A percentile compares a stretch with the other conserved stretches of the same genome.
phyloP scores from a whole-genome alignment of 2,113 vertebrate genomes.

The Phyllostomus discolor region DNA sequence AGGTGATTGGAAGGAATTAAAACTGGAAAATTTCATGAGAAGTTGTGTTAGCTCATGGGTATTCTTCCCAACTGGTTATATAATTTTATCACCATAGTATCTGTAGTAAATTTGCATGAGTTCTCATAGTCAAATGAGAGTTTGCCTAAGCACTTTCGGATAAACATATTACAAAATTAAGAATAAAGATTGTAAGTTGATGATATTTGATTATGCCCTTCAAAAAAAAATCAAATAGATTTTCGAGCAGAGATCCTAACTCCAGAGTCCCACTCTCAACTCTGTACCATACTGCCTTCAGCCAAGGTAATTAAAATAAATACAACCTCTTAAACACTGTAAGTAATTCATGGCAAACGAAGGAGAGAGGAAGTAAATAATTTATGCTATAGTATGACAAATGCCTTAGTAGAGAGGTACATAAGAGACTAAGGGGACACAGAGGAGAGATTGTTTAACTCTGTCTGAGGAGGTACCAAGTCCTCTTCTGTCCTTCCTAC shows the following conservation, averaged over 20 bases:
- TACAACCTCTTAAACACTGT: neutral
- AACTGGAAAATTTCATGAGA: slow-evolving; percentile 27
- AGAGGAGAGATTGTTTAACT: neutral
- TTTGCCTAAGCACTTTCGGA: neutral
- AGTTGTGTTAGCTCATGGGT: neutral
- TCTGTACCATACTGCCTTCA: neutral
- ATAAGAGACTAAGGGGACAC: neutral
- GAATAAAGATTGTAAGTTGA: neutral
- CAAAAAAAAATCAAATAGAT: neutral
- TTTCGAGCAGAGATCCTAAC: neutral
- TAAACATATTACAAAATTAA: neutral
- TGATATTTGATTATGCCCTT: neutral
- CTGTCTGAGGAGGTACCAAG: neutral
- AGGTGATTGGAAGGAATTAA: slow-evolving; percentile 16
- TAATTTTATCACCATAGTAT: neutral
- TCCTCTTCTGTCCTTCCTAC: neutral
- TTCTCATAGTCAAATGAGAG: neutral
- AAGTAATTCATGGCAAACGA: neutral
- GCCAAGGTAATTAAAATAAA: neutral
- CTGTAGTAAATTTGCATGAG: neutral
- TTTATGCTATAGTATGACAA: neutral
- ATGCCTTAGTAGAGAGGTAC: neutral
- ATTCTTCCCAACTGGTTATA: neutral
- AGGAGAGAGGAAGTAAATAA: neutral
- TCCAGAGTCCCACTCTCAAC: neutral